These are phyloP conservation scores for Lamellibrachia satsuma DNA, from an alignment of 2,888 invertebrate genomes.

Conservation along the genomic window DNA sequence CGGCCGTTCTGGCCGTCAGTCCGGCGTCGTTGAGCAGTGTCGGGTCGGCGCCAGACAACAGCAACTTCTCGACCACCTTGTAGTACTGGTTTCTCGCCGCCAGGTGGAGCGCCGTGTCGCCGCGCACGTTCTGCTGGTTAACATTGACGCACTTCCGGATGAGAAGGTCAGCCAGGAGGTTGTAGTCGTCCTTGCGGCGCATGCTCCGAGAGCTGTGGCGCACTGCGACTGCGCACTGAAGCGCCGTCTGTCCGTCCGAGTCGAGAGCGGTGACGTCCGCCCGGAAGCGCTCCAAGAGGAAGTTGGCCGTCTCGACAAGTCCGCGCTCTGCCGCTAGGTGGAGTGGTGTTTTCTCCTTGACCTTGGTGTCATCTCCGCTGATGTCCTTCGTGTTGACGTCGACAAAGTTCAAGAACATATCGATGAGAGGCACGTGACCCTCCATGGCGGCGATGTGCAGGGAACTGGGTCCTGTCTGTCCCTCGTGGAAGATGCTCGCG, in stretches of 20 bases:
- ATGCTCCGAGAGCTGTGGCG: slow-evolving; percentile 35
- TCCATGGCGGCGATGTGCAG: slow-evolving; percentile 40
- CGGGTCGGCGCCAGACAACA: slow-evolving; percentile 29
- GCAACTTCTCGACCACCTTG: slow-evolving; percentile 30
- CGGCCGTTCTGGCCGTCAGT: slow-evolving; percentile 28
- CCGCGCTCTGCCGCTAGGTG: slow-evolving; percentile 36
- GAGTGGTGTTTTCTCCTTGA: slow-evolving; percentile 31
- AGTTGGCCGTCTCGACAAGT: slow-evolving; percentile 34
- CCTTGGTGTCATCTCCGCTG: background rate
- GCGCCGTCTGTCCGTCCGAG: slow-evolving; percentile 33
- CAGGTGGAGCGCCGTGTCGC: slow-evolving; percentile 36
- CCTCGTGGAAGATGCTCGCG: slow-evolving; percentile 35
- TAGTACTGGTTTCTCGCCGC: slow-evolving; percentile 37
- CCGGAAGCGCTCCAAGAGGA: slow-evolving; percentile 34
- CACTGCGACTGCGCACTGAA: slow-evolving; percentile 31
- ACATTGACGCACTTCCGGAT: slow-evolving; percentile 30
- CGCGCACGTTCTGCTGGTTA: slow-evolving; percentile 26
- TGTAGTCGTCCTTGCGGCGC: slow-evolving; percentile 38
- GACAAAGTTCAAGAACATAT: slow-evolving; percentile 35
- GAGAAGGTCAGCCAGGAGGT: slow-evolving; percentile 30
- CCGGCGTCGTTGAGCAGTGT: slow-evolving; percentile 27
- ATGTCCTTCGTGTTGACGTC: slow-evolving; percentile 35
- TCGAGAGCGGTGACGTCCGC: slow-evolving; percentile 36
- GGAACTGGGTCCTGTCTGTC: slow-evolving; percentile 36
- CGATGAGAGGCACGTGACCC: slow-evolving; percentile 39